A percentile compares a stretch with the other conserved stretches of the same genome.
phyloP scores from a whole-genome alignment of 2,888 invertebrate species.

The Dendrolimus houi region DNA sequence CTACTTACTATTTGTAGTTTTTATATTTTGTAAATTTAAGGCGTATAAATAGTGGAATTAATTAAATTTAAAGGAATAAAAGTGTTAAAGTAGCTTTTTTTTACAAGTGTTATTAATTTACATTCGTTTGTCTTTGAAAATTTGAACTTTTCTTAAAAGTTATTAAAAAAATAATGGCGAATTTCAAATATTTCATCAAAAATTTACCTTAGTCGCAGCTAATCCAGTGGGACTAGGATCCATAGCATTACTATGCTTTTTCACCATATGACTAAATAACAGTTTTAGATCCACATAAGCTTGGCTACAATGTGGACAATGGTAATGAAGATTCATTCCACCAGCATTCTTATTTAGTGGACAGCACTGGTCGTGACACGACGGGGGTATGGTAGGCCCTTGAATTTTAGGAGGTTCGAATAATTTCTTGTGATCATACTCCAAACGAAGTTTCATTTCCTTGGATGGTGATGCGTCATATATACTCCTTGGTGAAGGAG shows the following conservation, averaged over 20 bases:
- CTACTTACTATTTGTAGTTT: too few relatives aligned
- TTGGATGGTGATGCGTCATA: conserved; percentile 75
- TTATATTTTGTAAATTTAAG: too few relatives aligned
- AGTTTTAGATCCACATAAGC: conserved; percentile 65
- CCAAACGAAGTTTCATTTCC: conserved; percentile 57
- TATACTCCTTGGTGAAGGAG: conserved; percentile 70
- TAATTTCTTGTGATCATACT: conserved; percentile 49
- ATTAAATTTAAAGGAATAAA: too few relatives aligned
- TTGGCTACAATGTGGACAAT: conserved; percentile 65
- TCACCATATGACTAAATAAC: conserved; percentile 66
- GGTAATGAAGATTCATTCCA: conserved; percentile 66
- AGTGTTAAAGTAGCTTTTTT: too few relatives aligned
- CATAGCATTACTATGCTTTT: conserved; percentile 61
- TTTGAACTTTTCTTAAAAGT: too few relatives aligned
- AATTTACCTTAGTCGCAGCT: conserved; percentile 66
- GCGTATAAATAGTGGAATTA: too few relatives aligned
- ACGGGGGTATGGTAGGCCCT: conserved; percentile 72
- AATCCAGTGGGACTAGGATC: conserved; percentile 59
- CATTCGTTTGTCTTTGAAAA: too few relatives aligned
- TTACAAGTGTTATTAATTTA: too few relatives aligned
- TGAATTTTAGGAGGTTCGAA: conserved; percentile 48
- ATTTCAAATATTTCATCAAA: not conserved
- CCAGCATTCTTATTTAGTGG: conserved; percentile 63
- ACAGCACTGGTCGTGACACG: conserved; percentile 75
- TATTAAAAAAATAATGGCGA: too few relatives aligned